phyloP scores from a whole-genome alignment of 2,797 vertebrate species.

The Sebastes aleutianus region DNA sequence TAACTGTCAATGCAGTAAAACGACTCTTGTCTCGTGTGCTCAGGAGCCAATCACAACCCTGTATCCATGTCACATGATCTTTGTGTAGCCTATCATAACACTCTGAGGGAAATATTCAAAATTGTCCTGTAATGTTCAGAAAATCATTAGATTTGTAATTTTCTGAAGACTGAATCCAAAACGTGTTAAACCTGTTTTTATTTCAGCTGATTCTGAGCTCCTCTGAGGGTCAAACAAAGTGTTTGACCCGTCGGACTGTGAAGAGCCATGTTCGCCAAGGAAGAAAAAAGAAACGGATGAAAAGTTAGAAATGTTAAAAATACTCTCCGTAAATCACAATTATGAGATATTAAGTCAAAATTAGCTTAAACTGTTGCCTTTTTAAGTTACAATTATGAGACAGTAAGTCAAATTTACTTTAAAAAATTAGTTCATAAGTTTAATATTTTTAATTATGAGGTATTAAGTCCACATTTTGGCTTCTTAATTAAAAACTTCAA shows the following conservation, averaged over 20 bases:
- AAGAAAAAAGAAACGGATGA: not conserved
- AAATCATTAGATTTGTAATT: not conserved
- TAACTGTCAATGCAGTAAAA: constrained; percentile 8
- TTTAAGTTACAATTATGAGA: too few species aligned
- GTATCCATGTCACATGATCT: constrained; percentile 13
- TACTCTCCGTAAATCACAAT: not conserved
- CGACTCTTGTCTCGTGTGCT: not conserved
- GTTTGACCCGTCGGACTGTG: not conserved
- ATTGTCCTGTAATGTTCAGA: not conserved
- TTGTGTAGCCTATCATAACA: not conserved
- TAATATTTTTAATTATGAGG: not conserved
- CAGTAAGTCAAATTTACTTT: not conserved
- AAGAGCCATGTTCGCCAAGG: not conserved
- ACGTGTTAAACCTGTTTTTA: not conserved
- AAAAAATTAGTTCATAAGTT: too few species aligned
- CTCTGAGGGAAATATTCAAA: not conserved
- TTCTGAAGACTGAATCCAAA: not conserved
- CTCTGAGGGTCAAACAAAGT: not conserved
- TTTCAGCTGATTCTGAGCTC: not conserved
- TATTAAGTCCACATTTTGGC: not conserved
- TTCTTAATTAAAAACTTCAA: not conserved
- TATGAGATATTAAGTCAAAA: not conserved
- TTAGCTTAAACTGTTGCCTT: not conserved
- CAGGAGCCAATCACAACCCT: constrained; percentile 18
- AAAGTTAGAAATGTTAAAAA: not conserved